Evolutionary conservation across 2,113 vertebrate species (phyloP).

Genomic region (Aplodontia rufa): DNA sequence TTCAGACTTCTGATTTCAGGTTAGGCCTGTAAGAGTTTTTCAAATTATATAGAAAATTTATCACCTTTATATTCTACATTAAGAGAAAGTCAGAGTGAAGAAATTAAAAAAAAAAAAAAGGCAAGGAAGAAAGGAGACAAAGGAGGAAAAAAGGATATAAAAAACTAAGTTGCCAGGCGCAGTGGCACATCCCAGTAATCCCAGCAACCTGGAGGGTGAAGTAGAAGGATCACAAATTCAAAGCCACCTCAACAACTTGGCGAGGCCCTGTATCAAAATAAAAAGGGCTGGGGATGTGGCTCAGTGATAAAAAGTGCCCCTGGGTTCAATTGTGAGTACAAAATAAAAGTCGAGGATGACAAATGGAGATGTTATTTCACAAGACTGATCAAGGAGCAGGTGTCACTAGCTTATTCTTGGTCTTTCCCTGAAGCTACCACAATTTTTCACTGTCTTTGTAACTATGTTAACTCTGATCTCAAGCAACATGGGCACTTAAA

Average conservation of each 20-base stretch:
- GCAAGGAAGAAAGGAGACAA: not conserved
- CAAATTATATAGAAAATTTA: not conserved
- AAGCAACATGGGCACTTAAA: not conserved
- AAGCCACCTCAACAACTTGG: too few relatives aligned
- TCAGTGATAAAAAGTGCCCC: too few relatives aligned
- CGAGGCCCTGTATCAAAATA: too few relatives aligned
- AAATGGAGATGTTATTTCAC: not conserved
- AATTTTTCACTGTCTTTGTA: slow-evolving; percentile 1
- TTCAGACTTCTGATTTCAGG: not conserved
- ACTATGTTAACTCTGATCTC: slow-evolving; percentile 19
- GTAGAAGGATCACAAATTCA: too few relatives aligned
- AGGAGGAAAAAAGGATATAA: not conserved
- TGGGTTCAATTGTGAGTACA: too few relatives aligned
- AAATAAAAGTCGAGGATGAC: too few relatives aligned
- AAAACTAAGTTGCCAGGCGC: slow-evolving; percentile 8
- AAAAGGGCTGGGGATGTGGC: too few relatives aligned
- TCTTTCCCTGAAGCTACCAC: slow-evolving; percentile 8
- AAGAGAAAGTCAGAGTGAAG: not conserved
- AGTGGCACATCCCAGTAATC: too few relatives aligned
- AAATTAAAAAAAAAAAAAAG: not conserved
- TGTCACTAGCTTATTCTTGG: not conserved
- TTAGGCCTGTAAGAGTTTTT: not conserved
- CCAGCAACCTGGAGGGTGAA: too few relatives aligned
- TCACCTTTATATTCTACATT: not conserved
- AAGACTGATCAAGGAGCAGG: not conserved